Base-by-base conservation (phyloP, 2,797 vertebrate genomes). In the Myiotriccus ornatus region DNA sequence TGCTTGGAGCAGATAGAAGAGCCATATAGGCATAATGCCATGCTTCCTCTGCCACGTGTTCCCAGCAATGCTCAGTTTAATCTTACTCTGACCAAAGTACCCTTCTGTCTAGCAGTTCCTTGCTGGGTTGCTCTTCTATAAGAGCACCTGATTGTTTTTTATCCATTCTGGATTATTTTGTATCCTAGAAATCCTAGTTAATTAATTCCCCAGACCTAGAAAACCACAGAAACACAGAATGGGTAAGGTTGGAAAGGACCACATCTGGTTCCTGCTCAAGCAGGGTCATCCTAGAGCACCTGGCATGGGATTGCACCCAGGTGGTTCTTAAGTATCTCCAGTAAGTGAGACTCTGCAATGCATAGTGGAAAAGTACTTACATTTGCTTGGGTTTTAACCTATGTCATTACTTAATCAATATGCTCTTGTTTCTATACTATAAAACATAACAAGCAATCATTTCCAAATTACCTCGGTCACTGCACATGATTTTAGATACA, bases 1-100 rank as follows among this genome's bases (percentile, higher is more conserved):
- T 37, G 25, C 24, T 5, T 76, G 27, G 18, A 67, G 71, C 8
- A 50, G 22, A 15, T 0, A 39, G 30, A 68, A 69, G 46, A 74
- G 24, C 28, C 34, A 13, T 2, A 8, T 9, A 49, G 43, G 6
- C 46, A 73, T 41, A 50, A 94, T 80, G 10, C 49, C 16, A 6
- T 25, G 20, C 19, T 44, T 57, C 43, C 7, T 60, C 12, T 22
- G 13, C 28, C 30, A 24, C 0, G 0, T 18, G 4, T 74, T 86
- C 67, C 11, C 4, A 76, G 39, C 35, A 87, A 24, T 44, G 22
- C 12, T 70, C 28, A 11, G 6, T 25, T 77, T 59, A 52, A 53
- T 47, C 64, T 79, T 57, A 21, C 4, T 68, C 64, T 62, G n/a
- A 63, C 6, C 19, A 44, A 56, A 44, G 39, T 11, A 57, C 14